Evolutionary conservation across 2,888 invertebrate species (phyloP), one percentile per base, ranked within the genome.

Genomic region (Druceiella hillmani): DNA sequence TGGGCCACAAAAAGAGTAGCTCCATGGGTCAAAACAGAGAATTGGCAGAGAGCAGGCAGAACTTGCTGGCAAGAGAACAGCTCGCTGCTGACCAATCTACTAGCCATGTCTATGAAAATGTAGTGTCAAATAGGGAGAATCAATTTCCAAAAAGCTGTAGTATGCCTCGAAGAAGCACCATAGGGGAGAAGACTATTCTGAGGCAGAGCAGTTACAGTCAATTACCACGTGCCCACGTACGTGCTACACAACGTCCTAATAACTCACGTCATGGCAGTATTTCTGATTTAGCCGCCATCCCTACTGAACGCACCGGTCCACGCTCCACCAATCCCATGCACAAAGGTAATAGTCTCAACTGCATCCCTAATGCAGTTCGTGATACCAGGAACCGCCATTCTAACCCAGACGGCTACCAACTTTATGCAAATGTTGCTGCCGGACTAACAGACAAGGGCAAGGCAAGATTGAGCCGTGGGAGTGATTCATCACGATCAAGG

Each of bases 11-110:
- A 40, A 71, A 71, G 57, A 72, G 70, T 47, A 66, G 62, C 44
- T 71, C 71, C 1, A 64, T 70, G 9, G 69, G 68, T 2, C 70
- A 69, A 44, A 60, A 55, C 47, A 62, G 62, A 17, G 66, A 65
- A 39, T 66, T 70, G 2, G 69, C 67, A 0, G 72, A 70, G 42
- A 72, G 72, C 41, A 58, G 65, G 26, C 71, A 71, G 53, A 72
- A 71, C 44, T 59, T 71, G 17, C 66, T 72, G 44, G 49, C 58
- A 2, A 65, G 60, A 10, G 71, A 72, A 37, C 69, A 69, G 41
- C 50, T 52, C 38, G 66, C 65, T 36, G 53, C 26, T 12, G 50
- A 54, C 49, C 36, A 28, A 9, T 29, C 16, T 5, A 36, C 33
- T 26, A 56, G 61, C 5, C 72, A 72, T 49, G 64, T 71, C 24